Evolutionary conservation across 2,113 vertebrate genomes (phyloP), one percentile per base, ranked within the genome.

Genomic region (Clarias batrachus): DNA sequence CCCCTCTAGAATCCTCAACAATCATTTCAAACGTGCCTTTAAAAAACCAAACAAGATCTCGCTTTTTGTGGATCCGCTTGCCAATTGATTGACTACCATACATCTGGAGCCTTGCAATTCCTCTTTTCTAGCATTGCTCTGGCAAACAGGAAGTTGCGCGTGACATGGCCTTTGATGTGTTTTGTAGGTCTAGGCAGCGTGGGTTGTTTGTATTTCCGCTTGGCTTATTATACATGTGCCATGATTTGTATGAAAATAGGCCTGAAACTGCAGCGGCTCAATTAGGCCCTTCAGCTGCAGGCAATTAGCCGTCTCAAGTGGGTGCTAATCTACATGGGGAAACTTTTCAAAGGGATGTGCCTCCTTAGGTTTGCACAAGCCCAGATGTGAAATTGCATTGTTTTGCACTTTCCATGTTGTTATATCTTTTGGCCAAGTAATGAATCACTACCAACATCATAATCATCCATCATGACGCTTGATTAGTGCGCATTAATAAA

Each of bases 261-360:
- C 93, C 87, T 89, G 94, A 92, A 94, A 95, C 92, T 93, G 92
- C 92, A 93, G 94, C 92, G 92, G 93, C 94, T 95, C 94, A 95
- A 95, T 95, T 95, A 95, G 93, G 93, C 93, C 92, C 90, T 94
- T 95, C 93, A 95, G 94, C 95, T 95, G 95, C 93, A 94, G 94
- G 95, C 94, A 95, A 95, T 95, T 95, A 95, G 92, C 90, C 68
- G 90, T 94, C 93, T 95, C 93, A 92, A 94, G 94, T 94, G 93
- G 92, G 93, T 94, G 92, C 94, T 95, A 93, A 94, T 95, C 92
- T 94, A 92, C 91, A 91, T 89, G 91, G 78, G 92, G 92, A 93
- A 87, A 93, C 94, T 92, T 90, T 93, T 94, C 91, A 87, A 87
- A 93, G 88, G 89, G 92, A 93, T 93, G 93, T 92, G 92, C 93